Evolutionary conservation across 30 jellyfish, hydroid and myxozoan genomes (phyloP).

Genomic region (Pseudorhiza aurosa): DNA sequence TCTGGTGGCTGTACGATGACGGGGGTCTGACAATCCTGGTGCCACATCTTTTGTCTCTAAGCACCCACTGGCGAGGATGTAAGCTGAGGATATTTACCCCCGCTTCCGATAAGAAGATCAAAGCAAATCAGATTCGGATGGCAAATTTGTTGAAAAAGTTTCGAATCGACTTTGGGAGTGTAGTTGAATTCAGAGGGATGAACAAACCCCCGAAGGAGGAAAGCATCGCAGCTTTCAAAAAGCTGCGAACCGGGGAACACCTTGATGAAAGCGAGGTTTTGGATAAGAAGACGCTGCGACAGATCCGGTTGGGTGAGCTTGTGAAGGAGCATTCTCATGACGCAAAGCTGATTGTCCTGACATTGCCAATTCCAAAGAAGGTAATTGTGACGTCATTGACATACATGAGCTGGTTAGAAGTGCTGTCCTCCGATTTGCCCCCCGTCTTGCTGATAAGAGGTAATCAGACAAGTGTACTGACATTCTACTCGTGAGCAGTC

Average conservation of each 20-base stretch:
- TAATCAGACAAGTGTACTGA: slow-evolving; percentile 94
- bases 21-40: slow-evolving; percentile 93
- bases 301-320: slow-evolving; percentile 96
- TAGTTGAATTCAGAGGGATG: slow-evolving; percentile 91
- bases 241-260: slow-evolving; percentile 65
- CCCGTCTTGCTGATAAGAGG: slow-evolving; percentile 94
- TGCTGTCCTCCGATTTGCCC: slow-evolving; percentile 85
- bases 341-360: slow-evolving; percentile 90
- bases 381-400: slow-evolving; percentile 74
- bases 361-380: slow-evolving; percentile 92
- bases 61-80: slow-evolving; percentile 91
- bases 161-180: slow-evolving; percentile 92
- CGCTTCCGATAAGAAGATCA: slow-evolving; percentile 90
- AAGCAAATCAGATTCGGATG: slow-evolving; percentile 95
- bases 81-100: slow-evolving; percentile 92
- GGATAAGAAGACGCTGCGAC: slow-evolving; percentile 96
- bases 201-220: slow-evolving; percentile 79
- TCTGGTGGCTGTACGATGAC: slow-evolving; percentile 98
- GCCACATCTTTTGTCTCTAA: slow-evolving; percentile 83
- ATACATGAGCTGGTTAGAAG: slow-evolving; percentile 97
- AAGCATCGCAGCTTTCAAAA: slow-evolving; percentile 69
- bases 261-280: slow-evolving; percentile 61
- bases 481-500: slow-evolving; percentile 84
- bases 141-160: slow-evolving; percentile 91
- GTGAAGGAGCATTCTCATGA: slow-evolving; percentile 89